These are phyloP conservation scores for Meiosimyza platycephala DNA, from an alignment of 2,888 invertebrate genomes.

Conservation along the genomic window DNA sequence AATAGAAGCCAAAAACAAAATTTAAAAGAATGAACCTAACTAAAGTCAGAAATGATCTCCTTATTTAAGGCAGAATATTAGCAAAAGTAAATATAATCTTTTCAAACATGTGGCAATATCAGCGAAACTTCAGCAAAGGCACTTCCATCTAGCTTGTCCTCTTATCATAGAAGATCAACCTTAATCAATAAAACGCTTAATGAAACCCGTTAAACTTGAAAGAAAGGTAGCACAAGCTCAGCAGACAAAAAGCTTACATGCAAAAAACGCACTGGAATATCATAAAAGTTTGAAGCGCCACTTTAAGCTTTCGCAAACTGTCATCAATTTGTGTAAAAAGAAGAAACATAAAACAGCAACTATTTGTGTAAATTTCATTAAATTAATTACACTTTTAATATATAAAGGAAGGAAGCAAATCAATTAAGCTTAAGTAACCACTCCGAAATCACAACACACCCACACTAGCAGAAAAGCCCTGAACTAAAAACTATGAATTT, in stretches of 20 bases:
- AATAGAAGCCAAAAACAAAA: constrained; percentile 15
- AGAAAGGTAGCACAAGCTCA: constrained; percentile 40
- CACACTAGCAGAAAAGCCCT: constrained; percentile 18
- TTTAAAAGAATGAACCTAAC: constrained; percentile 15
- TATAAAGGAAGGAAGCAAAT: constrained; percentile 49
- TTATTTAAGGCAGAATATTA: constrained; percentile 44
- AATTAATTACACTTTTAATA: constrained; percentile 47
- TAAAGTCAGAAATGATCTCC: constrained; percentile 47
- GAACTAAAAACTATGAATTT: constrained; percentile 9
- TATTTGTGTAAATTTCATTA: constrained; percentile 56
- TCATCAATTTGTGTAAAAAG: constrained; percentile 8
- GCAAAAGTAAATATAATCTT: constrained; percentile 37
- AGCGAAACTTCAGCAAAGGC: constrained; percentile 42
- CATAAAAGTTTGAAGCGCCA: background rate
- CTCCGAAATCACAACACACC: constrained; percentile 45
- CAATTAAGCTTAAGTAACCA: constrained; percentile 44
- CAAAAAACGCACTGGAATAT: background rate
- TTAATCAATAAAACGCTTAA: no score
- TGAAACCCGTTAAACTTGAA: background rate
- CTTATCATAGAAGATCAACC: no score
- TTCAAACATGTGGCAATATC: constrained; percentile 57
- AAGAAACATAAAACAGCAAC: constrained; percentile 41
- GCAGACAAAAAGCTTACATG: background rate
- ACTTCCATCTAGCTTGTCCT: no score
- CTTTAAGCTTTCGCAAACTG: background rate